phyloP scores from a whole-genome alignment of 2,113 vertebrate species.

The Coreoperca whiteheadi region DNA sequence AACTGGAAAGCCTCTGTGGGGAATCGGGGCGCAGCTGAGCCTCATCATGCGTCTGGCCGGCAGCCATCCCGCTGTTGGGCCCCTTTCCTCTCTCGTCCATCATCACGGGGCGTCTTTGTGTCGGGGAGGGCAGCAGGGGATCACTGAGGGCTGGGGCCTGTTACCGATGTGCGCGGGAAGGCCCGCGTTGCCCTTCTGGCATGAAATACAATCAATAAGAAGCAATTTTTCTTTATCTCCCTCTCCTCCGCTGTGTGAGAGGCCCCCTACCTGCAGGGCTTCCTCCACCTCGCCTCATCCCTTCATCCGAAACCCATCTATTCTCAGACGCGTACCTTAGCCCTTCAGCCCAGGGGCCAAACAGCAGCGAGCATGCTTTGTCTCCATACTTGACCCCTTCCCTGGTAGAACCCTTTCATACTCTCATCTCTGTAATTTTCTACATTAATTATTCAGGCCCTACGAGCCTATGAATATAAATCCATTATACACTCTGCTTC shows the following conservation, averaged over 20 bases:
- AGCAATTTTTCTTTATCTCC: slow-evolving; percentile 52
- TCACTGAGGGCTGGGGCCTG: slow-evolving; percentile 30
- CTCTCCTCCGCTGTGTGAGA: slow-evolving; percentile 41
- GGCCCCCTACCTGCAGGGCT: slow-evolving; percentile 47
- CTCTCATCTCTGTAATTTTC: slow-evolving; percentile 67
- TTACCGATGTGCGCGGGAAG: slow-evolving; percentile 51
- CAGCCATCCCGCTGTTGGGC: slow-evolving; percentile 47
- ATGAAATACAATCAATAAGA: slow-evolving; percentile 66
- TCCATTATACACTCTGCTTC: slow-evolving; percentile 67
- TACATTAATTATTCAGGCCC: slow-evolving; percentile 77
- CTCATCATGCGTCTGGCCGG: slow-evolving; percentile 50
- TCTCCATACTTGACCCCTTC: slow-evolving; percentile 48
- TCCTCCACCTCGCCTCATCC: slow-evolving; percentile 47
- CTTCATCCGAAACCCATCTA: slow-evolving; percentile 44
- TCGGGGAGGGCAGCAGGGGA: slow-evolving; percentile 30
- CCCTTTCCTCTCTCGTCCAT: slow-evolving; percentile 3
- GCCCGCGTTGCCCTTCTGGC: slow-evolving; percentile 44
- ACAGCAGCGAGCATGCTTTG: slow-evolving; percentile 44
- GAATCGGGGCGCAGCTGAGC: slow-evolving; percentile 68
- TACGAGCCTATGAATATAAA: slow-evolving; percentile 72
- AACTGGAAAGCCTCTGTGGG: slow-evolving; percentile 7
- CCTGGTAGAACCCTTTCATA: slow-evolving; percentile 34
- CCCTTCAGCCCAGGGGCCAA: slow-evolving; percentile 55
- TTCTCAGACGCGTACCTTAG: slow-evolving; percentile 42
- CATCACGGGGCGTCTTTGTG: slow-evolving; percentile 51